Evolutionary conservation across 2,888 invertebrate species (phyloP).

Genomic region (Flexamia atlantica): DNA sequence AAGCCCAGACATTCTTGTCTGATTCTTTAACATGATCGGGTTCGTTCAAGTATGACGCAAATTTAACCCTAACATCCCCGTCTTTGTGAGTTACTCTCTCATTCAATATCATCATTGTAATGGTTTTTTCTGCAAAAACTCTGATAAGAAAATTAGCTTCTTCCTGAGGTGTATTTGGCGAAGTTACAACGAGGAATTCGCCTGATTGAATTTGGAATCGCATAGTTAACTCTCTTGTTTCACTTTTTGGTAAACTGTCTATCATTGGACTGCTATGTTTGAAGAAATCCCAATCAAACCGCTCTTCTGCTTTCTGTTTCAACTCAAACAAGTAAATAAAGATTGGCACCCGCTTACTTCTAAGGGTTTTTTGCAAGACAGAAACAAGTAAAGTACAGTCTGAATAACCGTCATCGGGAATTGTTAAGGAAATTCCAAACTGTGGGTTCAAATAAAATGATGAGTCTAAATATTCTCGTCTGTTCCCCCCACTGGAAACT

Average conservation of each 20-base stretch:
- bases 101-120: background rate
- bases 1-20: background rate
- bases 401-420: background rate
- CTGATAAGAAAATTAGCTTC: background rate
- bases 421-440: background rate
- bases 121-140: background rate
- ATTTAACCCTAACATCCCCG: background rate
- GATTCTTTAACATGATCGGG: background rate
- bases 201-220: background rate
- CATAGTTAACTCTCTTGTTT: background rate
- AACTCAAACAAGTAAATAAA: background rate
- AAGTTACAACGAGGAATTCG: background rate
- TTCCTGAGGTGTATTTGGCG: background rate
- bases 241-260: background rate
- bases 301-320: background rate
- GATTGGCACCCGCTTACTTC: background rate
- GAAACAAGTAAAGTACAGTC: background rate
- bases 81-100: background rate
- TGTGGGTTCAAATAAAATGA: constrained; percentile 1
- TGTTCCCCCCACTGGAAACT: background rate
- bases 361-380: background rate
- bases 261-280: background rate
- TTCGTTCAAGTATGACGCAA: background rate
- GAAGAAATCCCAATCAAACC: background rate
- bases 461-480: background rate